phyloP scores from a whole-genome alignment of 92 coral and sea anemone genomes.

The Zoanthus sociatus region DNA sequence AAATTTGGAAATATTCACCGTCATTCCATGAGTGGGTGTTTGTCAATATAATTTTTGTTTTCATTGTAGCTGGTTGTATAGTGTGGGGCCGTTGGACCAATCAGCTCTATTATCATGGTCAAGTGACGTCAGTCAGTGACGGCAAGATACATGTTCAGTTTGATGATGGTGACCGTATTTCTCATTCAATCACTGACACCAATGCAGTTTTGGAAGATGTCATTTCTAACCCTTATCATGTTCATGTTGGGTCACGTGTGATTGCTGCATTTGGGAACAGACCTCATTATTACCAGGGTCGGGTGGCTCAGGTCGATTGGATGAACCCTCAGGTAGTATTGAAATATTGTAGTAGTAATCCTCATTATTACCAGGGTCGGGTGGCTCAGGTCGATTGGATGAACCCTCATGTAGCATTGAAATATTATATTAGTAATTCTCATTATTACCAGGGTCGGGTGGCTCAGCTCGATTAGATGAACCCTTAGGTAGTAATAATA shows the following conservation, averaged over 20 bases:
- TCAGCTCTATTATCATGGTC: conserved; percentile 68
- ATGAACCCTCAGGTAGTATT: conserved; percentile 40
- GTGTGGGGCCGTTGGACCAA: conserved; percentile 71
- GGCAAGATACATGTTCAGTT: conserved; percentile 70
- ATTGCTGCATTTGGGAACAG: conserved; percentile 60
- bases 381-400: conserved; percentile 61
- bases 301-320: conserved; percentile 61
- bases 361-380: conserved; percentile 57
- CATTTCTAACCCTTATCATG: conserved; percentile 59
- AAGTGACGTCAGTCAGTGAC: conserved; percentile 32
- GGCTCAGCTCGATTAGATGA: conserved; percentile 53
- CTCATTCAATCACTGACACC: conserved; percentile 63
- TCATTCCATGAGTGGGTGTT: no score
- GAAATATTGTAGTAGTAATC: no score
- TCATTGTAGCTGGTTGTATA: conserved; percentile 16
- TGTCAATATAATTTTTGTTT: neutral
- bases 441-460: conserved; percentile 54
- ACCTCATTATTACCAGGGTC: conserved; percentile 56
- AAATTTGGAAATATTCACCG: no score
- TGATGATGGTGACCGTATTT: conserved; percentile 72
- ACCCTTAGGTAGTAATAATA: conserved; percentile 25
- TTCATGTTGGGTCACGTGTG: conserved; percentile 65
- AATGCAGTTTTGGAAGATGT: conserved; percentile 63
- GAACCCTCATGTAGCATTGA: conserved; percentile 31
- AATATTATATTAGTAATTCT: no score